A percentile compares a stretch with the other conserved stretches of the same genome.
Evolutionary conservation across 2,113 vertebrate species (phyloP).

Genomic region (Anolis carolinensis): DNA sequence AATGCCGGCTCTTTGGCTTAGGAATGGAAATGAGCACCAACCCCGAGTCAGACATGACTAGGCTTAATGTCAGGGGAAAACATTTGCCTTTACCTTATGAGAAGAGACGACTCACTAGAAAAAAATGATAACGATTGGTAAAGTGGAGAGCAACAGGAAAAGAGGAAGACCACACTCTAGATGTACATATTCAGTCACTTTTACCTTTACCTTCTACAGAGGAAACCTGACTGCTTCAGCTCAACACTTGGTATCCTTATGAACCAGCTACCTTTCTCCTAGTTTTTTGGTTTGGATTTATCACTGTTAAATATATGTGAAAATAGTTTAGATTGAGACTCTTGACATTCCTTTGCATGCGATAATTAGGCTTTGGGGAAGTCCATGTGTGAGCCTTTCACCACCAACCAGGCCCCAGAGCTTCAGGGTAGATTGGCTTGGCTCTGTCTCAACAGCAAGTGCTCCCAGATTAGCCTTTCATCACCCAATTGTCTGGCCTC

Average conservation of each 20-base stretch:
- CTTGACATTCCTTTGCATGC: background rate
- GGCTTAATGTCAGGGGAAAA: too few relatives aligned
- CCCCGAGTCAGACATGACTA: too few relatives aligned
- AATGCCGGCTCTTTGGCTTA: too few relatives aligned
- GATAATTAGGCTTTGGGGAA: background rate
- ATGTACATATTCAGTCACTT: too few relatives aligned
- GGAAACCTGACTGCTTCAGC: background rate
- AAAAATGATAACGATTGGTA: too few relatives aligned
- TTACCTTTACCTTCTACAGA: too few relatives aligned
- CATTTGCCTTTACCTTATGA: too few relatives aligned
- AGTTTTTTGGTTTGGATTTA: background rate
- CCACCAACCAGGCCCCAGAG: background rate
- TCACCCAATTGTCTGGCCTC: background rate
- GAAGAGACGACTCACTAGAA: too few relatives aligned
- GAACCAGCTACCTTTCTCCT: background rate
- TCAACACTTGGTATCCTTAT: background rate
- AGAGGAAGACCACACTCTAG: too few relatives aligned
- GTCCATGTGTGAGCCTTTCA: background rate
- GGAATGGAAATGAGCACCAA: too few relatives aligned
- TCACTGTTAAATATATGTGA: background rate
- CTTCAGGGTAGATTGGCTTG: background rate
- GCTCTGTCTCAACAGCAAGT: background rate
- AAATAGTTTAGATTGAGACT: background rate
- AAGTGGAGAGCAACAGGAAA: too few relatives aligned
- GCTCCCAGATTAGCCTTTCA: background rate